These are phyloP conservation scores for Temnothorax rugatulus DNA, from an alignment of 2,888 invertebrate species.

Conservation along the genomic window DNA sequence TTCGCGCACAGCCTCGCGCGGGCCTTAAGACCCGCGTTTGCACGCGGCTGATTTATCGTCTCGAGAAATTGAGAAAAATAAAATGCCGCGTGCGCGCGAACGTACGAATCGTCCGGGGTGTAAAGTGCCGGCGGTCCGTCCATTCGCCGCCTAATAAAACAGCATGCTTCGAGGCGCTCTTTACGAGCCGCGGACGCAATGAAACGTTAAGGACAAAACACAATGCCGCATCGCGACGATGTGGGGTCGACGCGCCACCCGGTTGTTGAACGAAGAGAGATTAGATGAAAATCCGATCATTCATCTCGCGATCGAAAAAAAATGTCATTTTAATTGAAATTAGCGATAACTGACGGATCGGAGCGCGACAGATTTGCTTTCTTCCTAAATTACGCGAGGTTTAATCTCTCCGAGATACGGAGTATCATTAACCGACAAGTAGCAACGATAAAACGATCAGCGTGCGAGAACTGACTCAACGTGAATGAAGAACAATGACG, in stretches of 20 bases:
- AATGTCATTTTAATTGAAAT: not conserved
- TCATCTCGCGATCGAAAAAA: not conserved
- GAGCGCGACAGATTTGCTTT: not conserved
- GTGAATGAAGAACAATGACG: not conserved
- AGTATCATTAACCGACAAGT: not conserved
- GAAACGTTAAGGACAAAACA: slow-evolving; percentile 21
- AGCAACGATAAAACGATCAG: not conserved
- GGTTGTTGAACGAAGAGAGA: not conserved
- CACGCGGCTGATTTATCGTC: slow-evolving; percentile 45
- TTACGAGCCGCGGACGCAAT: slow-evolving; percentile 30
- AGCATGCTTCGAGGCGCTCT: slow-evolving; percentile 28
- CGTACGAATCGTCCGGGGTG: slow-evolving; percentile 42
- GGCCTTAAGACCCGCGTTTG: not conserved
- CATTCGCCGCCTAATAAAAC: slow-evolving; percentile 39
- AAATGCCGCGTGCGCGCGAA: not conserved
- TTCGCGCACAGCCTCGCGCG: not conserved
- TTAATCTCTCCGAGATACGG: not conserved
- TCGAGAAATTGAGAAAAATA: slow-evolving; percentile 38
- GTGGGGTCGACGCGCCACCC: too few species aligned
- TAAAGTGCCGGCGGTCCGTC: slow-evolving; percentile 18
- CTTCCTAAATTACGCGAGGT: not conserved
- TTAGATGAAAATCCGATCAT: not conserved
- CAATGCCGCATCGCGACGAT: not conserved
- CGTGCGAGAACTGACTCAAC: not conserved
- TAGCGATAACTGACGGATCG: not conserved